Base-by-base conservation (phyloP, 1,140 invertebrate species). In the Drosophila willistoni region DNA sequence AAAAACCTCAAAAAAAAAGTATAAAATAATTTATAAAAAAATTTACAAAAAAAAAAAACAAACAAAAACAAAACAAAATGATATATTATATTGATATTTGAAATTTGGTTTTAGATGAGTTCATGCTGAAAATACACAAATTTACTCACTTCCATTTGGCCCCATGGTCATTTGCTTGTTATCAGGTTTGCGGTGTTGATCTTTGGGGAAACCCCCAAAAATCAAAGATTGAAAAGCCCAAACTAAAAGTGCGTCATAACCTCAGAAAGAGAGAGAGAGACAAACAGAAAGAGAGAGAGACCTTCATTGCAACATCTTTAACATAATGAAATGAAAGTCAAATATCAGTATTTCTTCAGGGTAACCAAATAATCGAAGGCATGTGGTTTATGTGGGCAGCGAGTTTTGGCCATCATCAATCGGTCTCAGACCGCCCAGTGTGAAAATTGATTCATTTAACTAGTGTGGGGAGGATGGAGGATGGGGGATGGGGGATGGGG, bases 1-100 rank as follows among this genome's bases (percentile, higher is more conserved):
- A 51, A 70, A 73, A 75, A 83, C 64, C 55, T 54, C 44, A 71
- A 73, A 77, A 87, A 84, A 86, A 83, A 84, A 73, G 62, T 79
- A 77, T 76, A 86, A 83, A 81, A 85, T 68, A 65, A 68, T 83
- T 70, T 87, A 89, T 79, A 89, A 86, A 85, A 81, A 77, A 71
- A 39, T 66, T 64, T 29, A 44, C 44, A 68, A 76, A 73, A 73
- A 71, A 76, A 76, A 77, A 60, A 44, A 44, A 44, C 9, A 36
- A 36, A 36, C 7, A 71, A 79, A 76, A 77, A 55, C n/a, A 42
- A 42, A 47, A 47, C 44, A 17, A 17, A 47, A 22, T 22, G 12
- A 13, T 51, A 79, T 84, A 78, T 89, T 84, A 82, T 79, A 86
- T 84, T 10, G 7, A 84, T 75, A 51, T 77, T 77, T 89, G 76